Conservation (phyloP, 2,888 invertebrate genomes). For the Clunio marinus region DNA sequence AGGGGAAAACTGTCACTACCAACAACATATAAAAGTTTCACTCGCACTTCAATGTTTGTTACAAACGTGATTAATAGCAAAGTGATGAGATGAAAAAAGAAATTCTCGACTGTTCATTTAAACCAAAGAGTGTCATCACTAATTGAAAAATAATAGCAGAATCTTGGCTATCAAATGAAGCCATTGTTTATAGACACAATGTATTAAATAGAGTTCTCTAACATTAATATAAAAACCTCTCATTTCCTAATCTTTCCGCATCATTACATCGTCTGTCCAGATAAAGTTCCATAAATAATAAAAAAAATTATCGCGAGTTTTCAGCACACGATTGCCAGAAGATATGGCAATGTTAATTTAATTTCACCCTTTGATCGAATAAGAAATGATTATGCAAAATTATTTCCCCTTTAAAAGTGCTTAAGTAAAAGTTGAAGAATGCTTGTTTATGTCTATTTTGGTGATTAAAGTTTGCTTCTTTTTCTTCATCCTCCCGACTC, state of each 20-base stretch:
- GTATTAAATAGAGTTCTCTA: too few species aligned
- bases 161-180: background rate
- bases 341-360: constrained; percentile 32
- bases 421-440: background rate
- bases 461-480: constrained; percentile 2
- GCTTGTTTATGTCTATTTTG: constrained; percentile 1
- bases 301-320: constrained; percentile 1
- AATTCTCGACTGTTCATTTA: too few species aligned
- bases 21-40: too few species aligned
- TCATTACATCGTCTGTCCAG: background rate
- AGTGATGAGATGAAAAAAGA: too few species aligned
- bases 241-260: background rate
- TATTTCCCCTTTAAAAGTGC: background rate
- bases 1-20: too few species aligned
- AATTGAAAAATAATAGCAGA: constrained; percentile 11
- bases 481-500: too few species aligned
- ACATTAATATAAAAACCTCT: background rate
- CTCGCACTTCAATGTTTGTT: too few species aligned
- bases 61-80: too few species aligned
- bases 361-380: constrained; percentile 35
- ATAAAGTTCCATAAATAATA: constrained; percentile 9
- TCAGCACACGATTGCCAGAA: background rate
- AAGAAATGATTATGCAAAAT: constrained; percentile 22
- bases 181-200: background rate
- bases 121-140: background rate